A percentile compares a stretch with the other conserved stretches of the same genome.
These are phyloP conservation scores for Podiceps cristatus DNA, from an alignment of 2,113 vertebrate species.

Conservation along the genomic window DNA sequence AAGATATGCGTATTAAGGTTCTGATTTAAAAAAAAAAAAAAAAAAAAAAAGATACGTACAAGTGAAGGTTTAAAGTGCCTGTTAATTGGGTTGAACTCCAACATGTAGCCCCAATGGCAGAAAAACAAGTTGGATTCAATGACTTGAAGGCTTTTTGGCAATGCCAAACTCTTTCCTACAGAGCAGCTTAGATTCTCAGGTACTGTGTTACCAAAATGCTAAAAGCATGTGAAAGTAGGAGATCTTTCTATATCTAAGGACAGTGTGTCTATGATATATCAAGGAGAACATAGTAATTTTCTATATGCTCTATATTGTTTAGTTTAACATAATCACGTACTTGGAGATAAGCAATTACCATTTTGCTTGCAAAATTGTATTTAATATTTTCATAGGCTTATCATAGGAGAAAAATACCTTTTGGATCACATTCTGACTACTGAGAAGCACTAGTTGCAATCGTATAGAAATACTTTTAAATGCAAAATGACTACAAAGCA, in stretches of 20 bases:
- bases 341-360: background rate
- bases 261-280: background rate
- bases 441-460: background rate
- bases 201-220: background rate
- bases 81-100: background rate
- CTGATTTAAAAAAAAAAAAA: background rate
- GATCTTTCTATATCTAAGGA: background rate
- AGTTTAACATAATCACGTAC: background rate
- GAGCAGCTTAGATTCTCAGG: background rate
- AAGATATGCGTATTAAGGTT: background rate
- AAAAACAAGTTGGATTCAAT: background rate
- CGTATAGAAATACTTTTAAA: constrained; percentile 42
- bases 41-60: background rate
- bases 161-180: background rate
- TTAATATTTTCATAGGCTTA: constrained; percentile 15
- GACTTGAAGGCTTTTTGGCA: background rate
- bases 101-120: background rate
- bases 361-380: background rate
- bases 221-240: background rate
- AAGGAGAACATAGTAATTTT: constrained; percentile 10
- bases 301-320: background rate
- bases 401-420: background rate
- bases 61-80: background rate
- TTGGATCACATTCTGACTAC: background rate
- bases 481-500: constrained; percentile 11